Percentiles rank a stretch among this genome's conserved stretches.
phyloP scores from a whole-genome alignment of 1,140 invertebrate genomes.

The Arion vulgaris region DNA sequence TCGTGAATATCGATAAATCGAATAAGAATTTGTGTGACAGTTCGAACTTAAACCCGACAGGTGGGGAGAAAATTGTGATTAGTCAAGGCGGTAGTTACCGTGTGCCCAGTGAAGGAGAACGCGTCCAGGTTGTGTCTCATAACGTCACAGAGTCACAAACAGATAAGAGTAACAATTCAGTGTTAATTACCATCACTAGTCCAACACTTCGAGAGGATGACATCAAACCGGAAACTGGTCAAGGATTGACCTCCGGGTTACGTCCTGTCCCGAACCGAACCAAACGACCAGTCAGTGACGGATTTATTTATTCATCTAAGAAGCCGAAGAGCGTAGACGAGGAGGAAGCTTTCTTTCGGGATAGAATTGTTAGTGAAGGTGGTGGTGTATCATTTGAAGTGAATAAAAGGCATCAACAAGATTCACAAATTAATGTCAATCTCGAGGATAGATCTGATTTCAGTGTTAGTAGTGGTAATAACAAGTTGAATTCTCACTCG shows the following conservation, averaged over 20 bases:
- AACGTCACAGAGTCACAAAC: not conserved
- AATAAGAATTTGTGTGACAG: not conserved
- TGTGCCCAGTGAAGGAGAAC: not conserved
- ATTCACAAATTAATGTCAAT: not conserved
- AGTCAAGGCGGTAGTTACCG: no score
- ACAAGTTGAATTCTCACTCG: no score
- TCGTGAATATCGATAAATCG: not conserved
- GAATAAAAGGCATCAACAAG: not conserved
- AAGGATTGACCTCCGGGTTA: constrained; percentile 1
- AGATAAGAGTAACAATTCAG: constrained; percentile 40
- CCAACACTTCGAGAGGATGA: not conserved
- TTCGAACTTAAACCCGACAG: not conserved
- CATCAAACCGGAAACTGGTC: not conserved
- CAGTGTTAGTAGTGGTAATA: no score
- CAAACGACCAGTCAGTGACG: constrained; percentile 33
- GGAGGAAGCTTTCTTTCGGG: constrained; percentile 28
- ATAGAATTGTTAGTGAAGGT: constrained; percentile 33
- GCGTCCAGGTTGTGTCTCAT: not conserved
- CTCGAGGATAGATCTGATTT: no score
- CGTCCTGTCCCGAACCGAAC: constrained; percentile 8
- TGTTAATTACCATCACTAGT: constrained; percentile 34
- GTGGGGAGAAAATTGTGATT: no score
- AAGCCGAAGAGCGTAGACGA: constrained; percentile 16
- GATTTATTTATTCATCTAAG: constrained; percentile 12
- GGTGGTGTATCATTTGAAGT: constrained; percentile 28